Percentiles rank a stretch among this genome's conserved stretches.
Evolutionary conservation across 2,888 invertebrate genomes (phyloP).

Genomic region (Liopterus haemorrhoidalis): DNA sequence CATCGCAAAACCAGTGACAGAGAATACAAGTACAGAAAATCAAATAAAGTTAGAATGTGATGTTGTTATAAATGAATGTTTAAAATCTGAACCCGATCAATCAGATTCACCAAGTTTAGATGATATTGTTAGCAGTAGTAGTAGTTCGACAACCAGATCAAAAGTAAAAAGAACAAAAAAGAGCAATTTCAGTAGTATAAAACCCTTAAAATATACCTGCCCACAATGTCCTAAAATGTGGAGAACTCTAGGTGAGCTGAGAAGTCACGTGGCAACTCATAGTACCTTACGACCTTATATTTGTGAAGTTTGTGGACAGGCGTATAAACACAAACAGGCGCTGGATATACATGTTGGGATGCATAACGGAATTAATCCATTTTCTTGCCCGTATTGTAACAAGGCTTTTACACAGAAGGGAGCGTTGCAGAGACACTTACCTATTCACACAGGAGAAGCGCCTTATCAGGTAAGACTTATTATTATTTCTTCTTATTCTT

Average conservation of each 20-base stretch:
- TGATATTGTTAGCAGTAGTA: constrained; percentile 14
- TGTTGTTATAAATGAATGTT: constrained; percentile 8
- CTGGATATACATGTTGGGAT: constrained; percentile 49
- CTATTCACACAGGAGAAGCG: constrained; percentile 50
- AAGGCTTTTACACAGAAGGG: constrained; percentile 53
- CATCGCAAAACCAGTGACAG: constrained; percentile 9
- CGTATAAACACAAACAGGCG: constrained; percentile 48
- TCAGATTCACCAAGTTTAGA: constrained; percentile 3
- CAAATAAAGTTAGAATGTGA: constrained; percentile 14
- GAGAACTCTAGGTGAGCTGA: constrained; percentile 37
- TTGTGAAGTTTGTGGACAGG: constrained; percentile 51
- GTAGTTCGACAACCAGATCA: constrained; percentile 10
- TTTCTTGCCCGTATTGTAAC: constrained; percentile 47
- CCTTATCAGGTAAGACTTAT: constrained; percentile 39
- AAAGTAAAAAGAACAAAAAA: constrained; percentile 23
- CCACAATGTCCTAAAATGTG: constrained; percentile 37
- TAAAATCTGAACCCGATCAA: constrained; percentile 1
- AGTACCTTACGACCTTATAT: constrained; percentile 39
- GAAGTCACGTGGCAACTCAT: constrained; percentile 37
- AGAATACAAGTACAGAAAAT: constrained; percentile 4
- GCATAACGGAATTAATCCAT: constrained; percentile 49
- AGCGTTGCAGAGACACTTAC: constrained; percentile 49
- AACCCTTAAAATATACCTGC: constrained; percentile 33
- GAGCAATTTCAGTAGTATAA: constrained; percentile 20
- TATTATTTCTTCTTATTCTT: neutral